Conservation (phyloP, 2,113 vertebrate species). For the Phyllostomus discolor region DNA sequence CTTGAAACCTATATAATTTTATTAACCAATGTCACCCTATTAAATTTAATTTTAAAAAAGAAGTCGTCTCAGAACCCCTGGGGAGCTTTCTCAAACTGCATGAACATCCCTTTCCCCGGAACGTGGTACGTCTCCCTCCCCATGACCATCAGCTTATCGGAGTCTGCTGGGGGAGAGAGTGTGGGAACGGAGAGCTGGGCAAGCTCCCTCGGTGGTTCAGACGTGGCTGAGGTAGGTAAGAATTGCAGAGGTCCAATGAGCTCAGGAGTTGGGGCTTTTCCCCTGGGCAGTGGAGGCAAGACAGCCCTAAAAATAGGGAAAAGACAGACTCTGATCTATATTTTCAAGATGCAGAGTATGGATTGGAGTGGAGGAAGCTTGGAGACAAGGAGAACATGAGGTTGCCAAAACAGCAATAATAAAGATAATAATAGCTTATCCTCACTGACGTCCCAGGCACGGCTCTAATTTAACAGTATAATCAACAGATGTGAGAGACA, state of each 20-base stretch:
- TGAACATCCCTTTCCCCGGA: not conserved
- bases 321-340: constrained; percentile 13
- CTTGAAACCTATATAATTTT: not conserved
- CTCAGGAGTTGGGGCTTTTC: not conserved
- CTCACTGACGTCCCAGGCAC: not conserved
- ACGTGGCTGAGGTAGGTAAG: accelerated
- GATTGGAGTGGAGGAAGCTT: not conserved
- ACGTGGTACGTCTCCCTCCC: not conserved
- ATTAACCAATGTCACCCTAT: not conserved
- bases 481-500: constrained; percentile 7
- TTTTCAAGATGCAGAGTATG: constrained; percentile 11
- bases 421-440: constrained; percentile 31
- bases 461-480: constrained; percentile 24
- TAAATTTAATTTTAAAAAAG: not conserved
- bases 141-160: not conserved
- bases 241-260: not conserved
- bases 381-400: not conserved
- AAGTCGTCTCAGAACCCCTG: not conserved
- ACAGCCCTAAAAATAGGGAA: not conserved
- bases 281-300: not conserved
- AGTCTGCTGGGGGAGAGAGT: not conserved
- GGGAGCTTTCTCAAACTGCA: not conserved
- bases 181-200: not conserved
- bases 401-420: constrained; percentile 14
- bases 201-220: not conserved